phyloP scores from a whole-genome alignment of 2,113 vertebrate species.

The Hyperoodon ampullatus region DNA sequence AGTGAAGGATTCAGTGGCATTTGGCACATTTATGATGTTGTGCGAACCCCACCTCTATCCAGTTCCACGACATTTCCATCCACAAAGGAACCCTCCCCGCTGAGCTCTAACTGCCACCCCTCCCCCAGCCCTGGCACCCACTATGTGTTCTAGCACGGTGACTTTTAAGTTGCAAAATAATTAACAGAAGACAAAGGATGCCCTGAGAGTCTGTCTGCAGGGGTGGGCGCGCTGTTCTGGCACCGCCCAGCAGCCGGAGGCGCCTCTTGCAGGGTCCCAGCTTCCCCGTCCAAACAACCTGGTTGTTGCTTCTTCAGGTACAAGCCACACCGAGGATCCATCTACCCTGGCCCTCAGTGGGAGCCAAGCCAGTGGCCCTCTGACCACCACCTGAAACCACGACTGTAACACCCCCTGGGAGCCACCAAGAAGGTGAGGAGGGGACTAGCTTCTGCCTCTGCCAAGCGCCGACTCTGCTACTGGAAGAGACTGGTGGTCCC shows the following conservation, averaged over 20 bases:
- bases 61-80: not conserved
- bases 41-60: fast-evolving
- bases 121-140: not conserved
- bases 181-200: not conserved
- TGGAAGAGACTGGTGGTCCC: no score
- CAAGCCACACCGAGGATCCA: no score
- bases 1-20: not conserved
- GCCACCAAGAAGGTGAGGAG: not conserved
- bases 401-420: not conserved
- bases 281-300: not conserved
- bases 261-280: not conserved
- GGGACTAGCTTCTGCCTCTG: no score
- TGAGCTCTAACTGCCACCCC: no score
- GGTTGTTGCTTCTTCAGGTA: no score
- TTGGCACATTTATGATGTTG: fast-evolving
- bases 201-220: no score
- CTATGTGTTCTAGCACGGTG: fast-evolving
- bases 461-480: no score
- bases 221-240: fast-evolving
- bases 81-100: not conserved
- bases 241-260: fast-evolving
- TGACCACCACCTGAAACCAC: not conserved
- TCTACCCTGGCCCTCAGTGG: not conserved
- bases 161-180: not conserved
- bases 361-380: not conserved